Evolutionary conservation across 2,797 vertebrate species (phyloP), one percentile per base, ranked within the genome.

Genomic region (Gallinago solitaria): DNA sequence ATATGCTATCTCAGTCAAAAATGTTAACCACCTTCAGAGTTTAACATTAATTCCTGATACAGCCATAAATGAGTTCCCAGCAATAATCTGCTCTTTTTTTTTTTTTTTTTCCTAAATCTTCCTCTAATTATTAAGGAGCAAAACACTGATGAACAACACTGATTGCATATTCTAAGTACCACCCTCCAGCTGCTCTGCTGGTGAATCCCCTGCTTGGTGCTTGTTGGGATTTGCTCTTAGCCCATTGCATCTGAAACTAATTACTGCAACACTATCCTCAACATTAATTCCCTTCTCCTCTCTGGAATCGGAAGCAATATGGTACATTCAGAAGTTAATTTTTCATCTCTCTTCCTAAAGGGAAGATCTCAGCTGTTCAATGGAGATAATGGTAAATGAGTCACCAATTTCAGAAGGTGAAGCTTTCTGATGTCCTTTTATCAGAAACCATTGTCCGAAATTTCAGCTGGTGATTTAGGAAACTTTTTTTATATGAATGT

Each of bases 401-500:
- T 85, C 84, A 94, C 87, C 90, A 65, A 70, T 96, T 96, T 93
- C 90, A 88, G 94, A 92, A 97, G 96, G 96, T 91, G 92, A 96
- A 96, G 68, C 39, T 90, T 86, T 87, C 91, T 33, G 20, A 67
- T 25, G 39, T 88, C 78, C 87, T 50, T 96, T 96, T 96, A 92
- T 91, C 90, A 96, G 87, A 92, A 95, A 57, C 80, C 87, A 96
- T 87, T 91, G 93, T 95, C 87, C 50, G 14, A 84, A 96, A 97
- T 97, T 95, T 97, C 92, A 97, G 81, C 75, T 74, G 69, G 71
- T 95, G 96, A 98, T 97, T 98, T 85, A 96, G 87, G 47, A 96
- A 65, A 33, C 74, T 91, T 96, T 94, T 92, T 86, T 91, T 91
- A 95, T 94, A 87, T 73, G 89, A 96, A 93, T 95, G 91, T 96